Percentiles rank a stretch among this genome's conserved stretches.
phyloP scores from a whole-genome alignment of 2,113 vertebrate genomes.

The Spheniscus mendiculus region DNA sequence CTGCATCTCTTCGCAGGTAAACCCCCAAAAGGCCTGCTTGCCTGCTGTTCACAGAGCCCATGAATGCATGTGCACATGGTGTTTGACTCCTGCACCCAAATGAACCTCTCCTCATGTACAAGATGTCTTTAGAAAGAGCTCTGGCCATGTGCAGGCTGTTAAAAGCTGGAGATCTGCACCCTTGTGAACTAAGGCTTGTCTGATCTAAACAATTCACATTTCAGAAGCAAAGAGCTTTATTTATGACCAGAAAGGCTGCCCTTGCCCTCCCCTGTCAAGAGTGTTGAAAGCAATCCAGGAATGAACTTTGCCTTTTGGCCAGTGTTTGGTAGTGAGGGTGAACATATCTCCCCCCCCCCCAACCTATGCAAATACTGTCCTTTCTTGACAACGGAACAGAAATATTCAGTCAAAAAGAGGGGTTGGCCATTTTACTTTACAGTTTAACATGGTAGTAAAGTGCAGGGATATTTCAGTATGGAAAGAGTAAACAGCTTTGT shows the following conservation, averaged over 20 bases:
- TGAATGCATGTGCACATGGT: not conserved
- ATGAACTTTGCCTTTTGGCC: constrained; percentile 41
- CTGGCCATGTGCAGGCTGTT: not conserved
- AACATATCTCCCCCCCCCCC: not conserved
- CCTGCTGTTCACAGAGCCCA: not conserved
- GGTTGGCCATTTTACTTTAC: not conserved
- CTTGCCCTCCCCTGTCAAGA: not conserved
- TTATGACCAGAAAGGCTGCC: not conserved
- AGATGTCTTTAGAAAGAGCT: not conserved
- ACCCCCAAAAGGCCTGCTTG: not conserved
- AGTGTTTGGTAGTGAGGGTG: not conserved
- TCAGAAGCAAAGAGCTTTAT: constrained; percentile 45
- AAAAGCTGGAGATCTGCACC: not conserved
- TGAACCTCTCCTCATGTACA: not conserved
- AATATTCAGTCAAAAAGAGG: not conserved
- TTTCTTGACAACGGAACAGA: not conserved
- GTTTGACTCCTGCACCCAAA: not conserved
- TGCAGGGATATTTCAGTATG: not conserved
- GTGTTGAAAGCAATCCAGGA: constrained; percentile 22
- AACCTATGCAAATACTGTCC: not conserved
- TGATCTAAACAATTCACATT: constrained; percentile 44
- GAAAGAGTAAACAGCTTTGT: constrained; percentile 4
- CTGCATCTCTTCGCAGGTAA: not conserved
- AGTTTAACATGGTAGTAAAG: not conserved
- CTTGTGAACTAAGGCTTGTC: not conserved